Conservation (phyloP, 2,113 vertebrate genomes). For the Murina feae region DNA sequence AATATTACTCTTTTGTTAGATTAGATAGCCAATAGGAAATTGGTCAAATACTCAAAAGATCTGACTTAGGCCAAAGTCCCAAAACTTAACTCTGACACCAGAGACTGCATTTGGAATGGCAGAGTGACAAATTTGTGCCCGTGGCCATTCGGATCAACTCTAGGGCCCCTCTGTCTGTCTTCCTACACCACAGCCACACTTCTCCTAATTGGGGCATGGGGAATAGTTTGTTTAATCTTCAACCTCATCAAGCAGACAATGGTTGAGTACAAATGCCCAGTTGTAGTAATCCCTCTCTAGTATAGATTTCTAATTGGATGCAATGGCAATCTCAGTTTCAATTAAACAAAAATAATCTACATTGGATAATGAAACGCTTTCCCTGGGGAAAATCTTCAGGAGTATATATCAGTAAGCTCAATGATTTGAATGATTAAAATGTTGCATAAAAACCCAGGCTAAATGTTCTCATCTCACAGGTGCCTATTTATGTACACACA, state of each 20-base stretch:
- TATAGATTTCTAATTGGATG: not conserved
- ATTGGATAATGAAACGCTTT: not conserved
- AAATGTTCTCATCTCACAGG: not conserved
- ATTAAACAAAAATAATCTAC: not conserved
- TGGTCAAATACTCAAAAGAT: not conserved
- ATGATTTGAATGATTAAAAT: not conserved
- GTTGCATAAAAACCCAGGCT: not conserved
- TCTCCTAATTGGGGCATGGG: rapidly evolving
- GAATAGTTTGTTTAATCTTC: not conserved
- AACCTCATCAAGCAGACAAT: not conserved
- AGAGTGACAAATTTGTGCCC: not conserved
- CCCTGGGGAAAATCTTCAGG: not conserved
- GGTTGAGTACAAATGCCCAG: not conserved
- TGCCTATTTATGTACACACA: not conserved
- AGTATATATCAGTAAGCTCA: not conserved
- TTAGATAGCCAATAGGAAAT: not conserved
- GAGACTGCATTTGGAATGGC: not conserved
- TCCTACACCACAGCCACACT: rapidly evolving
- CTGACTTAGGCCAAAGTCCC: not conserved
- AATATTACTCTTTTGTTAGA: too few relatives aligned
- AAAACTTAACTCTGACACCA: not conserved
- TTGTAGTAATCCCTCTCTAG: not conserved
- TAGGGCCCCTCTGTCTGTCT: rapidly evolving
- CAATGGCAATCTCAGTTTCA: not conserved
- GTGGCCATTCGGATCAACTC: too few relatives aligned